phyloP scores from a whole-genome alignment of 1,140 invertebrate genomes.

The Ips typographus region DNA sequence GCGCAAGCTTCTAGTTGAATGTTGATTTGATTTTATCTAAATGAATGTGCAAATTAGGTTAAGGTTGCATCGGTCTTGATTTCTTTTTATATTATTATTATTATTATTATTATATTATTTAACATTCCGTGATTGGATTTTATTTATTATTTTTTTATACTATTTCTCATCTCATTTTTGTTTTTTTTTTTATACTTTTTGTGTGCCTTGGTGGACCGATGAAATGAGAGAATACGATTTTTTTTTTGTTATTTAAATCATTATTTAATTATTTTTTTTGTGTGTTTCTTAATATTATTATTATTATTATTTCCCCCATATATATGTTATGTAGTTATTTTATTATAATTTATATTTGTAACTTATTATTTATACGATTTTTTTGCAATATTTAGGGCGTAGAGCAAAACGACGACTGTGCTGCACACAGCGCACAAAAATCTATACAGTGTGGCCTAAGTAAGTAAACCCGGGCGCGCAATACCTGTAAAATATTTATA shows the following conservation, averaged over 20 bases:
- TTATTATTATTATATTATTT: constrained; percentile 48
- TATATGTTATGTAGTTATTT: constrained; percentile 55
- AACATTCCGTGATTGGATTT: constrained; percentile 51
- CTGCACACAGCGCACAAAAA: constrained; percentile 34
- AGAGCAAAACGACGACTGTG: constrained; percentile 45
- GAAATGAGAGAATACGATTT: constrained; percentile 49
- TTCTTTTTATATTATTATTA: constrained; percentile 47
- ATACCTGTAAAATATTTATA: constrained; percentile 52
- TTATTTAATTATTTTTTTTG: constrained; percentile 49
- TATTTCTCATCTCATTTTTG: constrained; percentile 39
- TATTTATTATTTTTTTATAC: constrained; percentile 46
- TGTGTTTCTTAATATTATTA: constrained; percentile 44
- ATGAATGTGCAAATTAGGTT: constrained; percentile 51
- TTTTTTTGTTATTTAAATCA: constrained; percentile 53
- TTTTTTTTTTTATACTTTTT: constrained; percentile 26
- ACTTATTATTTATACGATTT: constrained; percentile 53
- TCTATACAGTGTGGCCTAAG: constrained; percentile 19
- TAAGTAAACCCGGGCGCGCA: constrained; percentile 30
- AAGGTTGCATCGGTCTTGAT: constrained; percentile 50
- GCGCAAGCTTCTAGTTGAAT: constrained; percentile 6
- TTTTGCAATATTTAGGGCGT: constrained; percentile 39
- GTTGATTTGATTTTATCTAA: constrained; percentile 20
- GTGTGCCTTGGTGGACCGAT: constrained; percentile 48
- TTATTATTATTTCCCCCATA: constrained; percentile 44
- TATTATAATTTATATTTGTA: constrained; percentile 54